A percentile compares a stretch with the other conserved stretches of the same genome.
Evolutionary conservation across 1,140 invertebrate genomes (phyloP).

Genomic region (Bombus sibiricus): DNA sequence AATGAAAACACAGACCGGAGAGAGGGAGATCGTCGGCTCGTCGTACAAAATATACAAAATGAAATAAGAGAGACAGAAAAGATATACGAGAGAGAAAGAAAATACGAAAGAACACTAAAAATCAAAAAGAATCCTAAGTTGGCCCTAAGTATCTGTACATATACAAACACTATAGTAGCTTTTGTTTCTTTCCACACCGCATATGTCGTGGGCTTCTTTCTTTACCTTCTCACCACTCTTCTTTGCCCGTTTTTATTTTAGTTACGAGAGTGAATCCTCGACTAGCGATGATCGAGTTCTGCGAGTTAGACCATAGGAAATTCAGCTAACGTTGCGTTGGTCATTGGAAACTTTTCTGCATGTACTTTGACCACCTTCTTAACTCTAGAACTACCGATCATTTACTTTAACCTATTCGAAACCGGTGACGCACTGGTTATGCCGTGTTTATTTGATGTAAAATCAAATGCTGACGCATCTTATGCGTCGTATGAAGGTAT

Average conservation of each 20-base stretch:
- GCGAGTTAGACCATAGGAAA: constrained; percentile 3
- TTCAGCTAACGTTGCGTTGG: background rate
- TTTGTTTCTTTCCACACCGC: constrained; percentile 42
- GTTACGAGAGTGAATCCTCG: background rate
- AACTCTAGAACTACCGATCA: background rate
- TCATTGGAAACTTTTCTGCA: background rate
- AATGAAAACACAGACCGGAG: constrained; percentile 54
- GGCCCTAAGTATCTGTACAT: constrained; percentile 53
- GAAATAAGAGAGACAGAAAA: background rate
- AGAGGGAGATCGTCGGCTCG: constrained; percentile 42
- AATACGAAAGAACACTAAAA: background rate
- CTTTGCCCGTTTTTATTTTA: background rate
- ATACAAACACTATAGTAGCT: constrained; percentile 37
- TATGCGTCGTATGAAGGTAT: too few relatives aligned
- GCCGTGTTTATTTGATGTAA: too few relatives aligned
- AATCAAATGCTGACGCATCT: too few relatives aligned
- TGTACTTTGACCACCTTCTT: background rate
- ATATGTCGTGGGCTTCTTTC: constrained; percentile 19
- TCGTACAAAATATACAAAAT: constrained; percentile 24
- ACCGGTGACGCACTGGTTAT: too few relatives aligned
- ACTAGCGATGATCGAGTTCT: constrained; percentile 1
- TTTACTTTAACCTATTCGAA: too few relatives aligned
- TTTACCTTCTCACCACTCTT: background rate
- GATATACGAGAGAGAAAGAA: background rate
- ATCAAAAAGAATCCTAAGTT: background rate